phyloP scores from a whole-genome alignment of 2,888 invertebrate species.

The Cheilosia soror region DNA sequence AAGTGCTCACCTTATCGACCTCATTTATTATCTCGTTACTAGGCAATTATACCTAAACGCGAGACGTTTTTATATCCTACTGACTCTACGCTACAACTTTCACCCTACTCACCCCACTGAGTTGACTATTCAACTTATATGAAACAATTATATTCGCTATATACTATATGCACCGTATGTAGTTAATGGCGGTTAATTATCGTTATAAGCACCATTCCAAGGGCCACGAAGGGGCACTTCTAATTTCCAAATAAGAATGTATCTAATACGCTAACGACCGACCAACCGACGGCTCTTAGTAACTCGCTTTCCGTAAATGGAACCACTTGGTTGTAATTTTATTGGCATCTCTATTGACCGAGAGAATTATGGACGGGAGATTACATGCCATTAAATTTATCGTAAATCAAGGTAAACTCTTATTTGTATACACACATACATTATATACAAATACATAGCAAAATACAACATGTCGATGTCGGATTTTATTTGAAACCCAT shows the following conservation, averaged over 20 bases:
- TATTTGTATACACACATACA: slow-evolving; percentile 10
- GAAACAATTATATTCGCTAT: slow-evolving; percentile 14
- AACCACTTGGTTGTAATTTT: slow-evolving; percentile 50
- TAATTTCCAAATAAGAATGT: slow-evolving; percentile 53
- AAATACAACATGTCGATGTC: not conserved
- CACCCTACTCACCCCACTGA: not conserved
- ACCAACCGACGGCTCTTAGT: slow-evolving; percentile 1
- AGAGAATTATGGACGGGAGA: slow-evolving; percentile 47
- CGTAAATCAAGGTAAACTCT: slow-evolving; percentile 64
- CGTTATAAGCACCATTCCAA: slow-evolving; percentile 36
- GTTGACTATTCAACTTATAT: not conserved
- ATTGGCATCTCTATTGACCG: slow-evolving; percentile 54
- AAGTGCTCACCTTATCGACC: not conserved
- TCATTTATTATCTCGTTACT: not conserved
- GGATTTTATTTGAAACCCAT: not conserved
- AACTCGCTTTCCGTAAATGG: slow-evolving; percentile 6
- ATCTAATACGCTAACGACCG: slow-evolving; percentile 21
- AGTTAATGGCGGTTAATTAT: slow-evolving; percentile 58
- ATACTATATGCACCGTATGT: slow-evolving; percentile 5
- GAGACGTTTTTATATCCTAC: not conserved
- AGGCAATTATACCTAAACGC: not conserved
- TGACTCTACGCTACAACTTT: not conserved
- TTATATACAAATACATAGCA: slow-evolving; percentile 7
- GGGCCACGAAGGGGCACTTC: slow-evolving; percentile 40
- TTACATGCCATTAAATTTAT: slow-evolving; percentile 49